phyloP scores from a whole-genome alignment of 2,113 vertebrate species.

The Calcarius ornatus region DNA sequence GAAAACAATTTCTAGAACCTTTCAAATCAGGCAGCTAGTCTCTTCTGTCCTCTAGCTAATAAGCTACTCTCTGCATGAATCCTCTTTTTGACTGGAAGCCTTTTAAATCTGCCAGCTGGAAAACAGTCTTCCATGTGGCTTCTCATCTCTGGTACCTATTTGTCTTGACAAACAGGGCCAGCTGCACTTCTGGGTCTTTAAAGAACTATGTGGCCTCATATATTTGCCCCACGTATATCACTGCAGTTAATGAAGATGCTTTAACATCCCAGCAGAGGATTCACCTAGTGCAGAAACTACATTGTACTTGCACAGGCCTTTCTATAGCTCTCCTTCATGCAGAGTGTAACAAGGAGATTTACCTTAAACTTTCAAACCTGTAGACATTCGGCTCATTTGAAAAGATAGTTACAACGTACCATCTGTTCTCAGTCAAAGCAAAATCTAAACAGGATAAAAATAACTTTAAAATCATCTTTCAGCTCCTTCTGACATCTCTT shows the following conservation, averaged over 20 bases:
- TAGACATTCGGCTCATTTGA: not conserved
- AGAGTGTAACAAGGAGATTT: not conserved
- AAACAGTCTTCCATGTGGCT: not conserved
- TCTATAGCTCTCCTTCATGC: not conserved
- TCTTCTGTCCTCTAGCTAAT: not conserved
- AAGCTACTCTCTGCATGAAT: not conserved
- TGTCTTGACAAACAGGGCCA: not conserved
- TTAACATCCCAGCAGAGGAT: not conserved
- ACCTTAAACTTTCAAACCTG: not conserved
- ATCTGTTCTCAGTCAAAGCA: slow-evolving; percentile 3
- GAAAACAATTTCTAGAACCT: not conserved
- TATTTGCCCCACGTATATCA: not conserved
- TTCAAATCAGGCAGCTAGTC: not conserved
- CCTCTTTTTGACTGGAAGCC: not conserved
- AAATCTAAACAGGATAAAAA: slow-evolving; percentile 18
- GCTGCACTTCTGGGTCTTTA: not conserved
- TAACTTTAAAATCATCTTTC: slow-evolving; percentile 14
- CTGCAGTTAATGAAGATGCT: not conserved
- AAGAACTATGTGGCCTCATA: not conserved
- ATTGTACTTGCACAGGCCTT: not conserved
- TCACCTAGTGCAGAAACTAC: not conserved
- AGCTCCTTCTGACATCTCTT: slow-evolving; percentile 8
- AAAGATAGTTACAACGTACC: not conserved
- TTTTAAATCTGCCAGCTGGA: not conserved
- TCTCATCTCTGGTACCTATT: not conserved